phyloP scores from a whole-genome alignment of 2,888 invertebrate species.

The Chloroclysta siterata region DNA sequence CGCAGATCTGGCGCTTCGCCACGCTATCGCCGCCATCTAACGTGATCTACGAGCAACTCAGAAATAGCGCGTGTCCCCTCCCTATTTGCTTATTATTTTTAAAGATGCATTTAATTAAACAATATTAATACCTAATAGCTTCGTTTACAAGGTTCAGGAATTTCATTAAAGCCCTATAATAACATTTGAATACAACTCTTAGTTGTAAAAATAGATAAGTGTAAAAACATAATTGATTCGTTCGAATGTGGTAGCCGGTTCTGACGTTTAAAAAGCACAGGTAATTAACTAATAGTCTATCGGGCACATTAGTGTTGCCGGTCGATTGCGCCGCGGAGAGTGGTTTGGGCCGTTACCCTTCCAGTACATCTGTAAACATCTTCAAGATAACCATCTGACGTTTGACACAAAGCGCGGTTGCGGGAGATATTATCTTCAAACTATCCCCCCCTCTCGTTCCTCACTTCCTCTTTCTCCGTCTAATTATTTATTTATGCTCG shows the following conservation, averaged over 20 bases:
- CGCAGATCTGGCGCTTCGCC: slow-evolving; percentile 77
- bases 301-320: slow-evolving; percentile 70
- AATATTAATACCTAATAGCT: slow-evolving; percentile 6
- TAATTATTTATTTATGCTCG: slow-evolving; percentile 83
- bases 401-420: slow-evolving; percentile 85
- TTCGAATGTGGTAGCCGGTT: slow-evolving; percentile 48
- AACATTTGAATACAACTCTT: slow-evolving; percentile 14
- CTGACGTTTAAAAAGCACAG: slow-evolving; percentile 57
- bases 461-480: slow-evolving; percentile 74
- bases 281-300: slow-evolving; percentile 75
- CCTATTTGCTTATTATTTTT: slow-evolving; percentile 35
- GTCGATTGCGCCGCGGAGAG: slow-evolving; percentile 73
- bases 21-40: slow-evolving; percentile 77
- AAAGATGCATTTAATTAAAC: slow-evolving; percentile 21
- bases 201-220: slow-evolving; percentile 22
- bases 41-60: slow-evolving; percentile 72
- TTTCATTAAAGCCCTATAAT: slow-evolving; percentile 32
- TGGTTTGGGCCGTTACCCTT: slow-evolving; percentile 76
- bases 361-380: slow-evolving; percentile 84
- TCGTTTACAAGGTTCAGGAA: slow-evolving; percentile 23
- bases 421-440: slow-evolving; percentile 79
- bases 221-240: slow-evolving; percentile 36
- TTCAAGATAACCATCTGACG: slow-evolving; percentile 81
- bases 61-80: slow-evolving; percentile 53
- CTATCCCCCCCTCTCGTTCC: slow-evolving; percentile 66